Evolutionary conservation across 2,113 vertebrate species (phyloP).

Genomic region (Semnopithecus entellus): DNA sequence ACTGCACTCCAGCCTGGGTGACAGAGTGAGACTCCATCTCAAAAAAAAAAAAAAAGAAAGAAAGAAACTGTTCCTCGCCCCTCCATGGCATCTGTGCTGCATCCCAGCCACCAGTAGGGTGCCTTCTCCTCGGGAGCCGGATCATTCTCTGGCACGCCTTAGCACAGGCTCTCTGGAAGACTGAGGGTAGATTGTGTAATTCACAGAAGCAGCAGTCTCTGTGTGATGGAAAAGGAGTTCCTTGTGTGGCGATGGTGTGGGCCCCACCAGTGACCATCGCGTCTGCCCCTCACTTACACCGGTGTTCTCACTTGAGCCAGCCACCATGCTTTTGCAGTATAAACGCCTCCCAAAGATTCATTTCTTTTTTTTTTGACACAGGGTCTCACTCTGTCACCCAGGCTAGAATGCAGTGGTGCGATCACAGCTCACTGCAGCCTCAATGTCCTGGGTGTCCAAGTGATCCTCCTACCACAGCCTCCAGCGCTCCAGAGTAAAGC

Average conservation of each 20-base stretch:
- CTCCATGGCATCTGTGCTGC: fast-evolving
- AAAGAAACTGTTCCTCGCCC: not conserved
- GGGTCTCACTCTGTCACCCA: no score
- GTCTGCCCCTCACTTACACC: fast-evolving
- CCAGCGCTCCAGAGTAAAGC: no score
- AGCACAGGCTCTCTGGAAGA: not conserved
- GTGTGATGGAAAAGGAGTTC: not conserved
- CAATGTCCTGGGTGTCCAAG: no score
- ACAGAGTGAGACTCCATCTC: no score
- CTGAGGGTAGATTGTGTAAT: not conserved
- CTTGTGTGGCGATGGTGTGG: not conserved
- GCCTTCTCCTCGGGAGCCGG: fast-evolving
- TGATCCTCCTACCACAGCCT: no score
- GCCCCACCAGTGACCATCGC: not conserved
- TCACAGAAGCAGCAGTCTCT: not conserved
- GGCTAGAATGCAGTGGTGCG: no score
- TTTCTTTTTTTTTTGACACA: no score
- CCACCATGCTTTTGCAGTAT: not conserved
- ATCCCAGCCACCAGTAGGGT: fast-evolving
- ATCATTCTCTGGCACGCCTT: not conserved
- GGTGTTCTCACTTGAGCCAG: not conserved
- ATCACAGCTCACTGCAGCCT: no score
- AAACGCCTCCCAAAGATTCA: not conserved
- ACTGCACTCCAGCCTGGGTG: no score
- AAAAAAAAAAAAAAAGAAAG: no score